Conservation (phyloP, 2,797 vertebrate species). For the Hypotaenidia philippensis region DNA sequence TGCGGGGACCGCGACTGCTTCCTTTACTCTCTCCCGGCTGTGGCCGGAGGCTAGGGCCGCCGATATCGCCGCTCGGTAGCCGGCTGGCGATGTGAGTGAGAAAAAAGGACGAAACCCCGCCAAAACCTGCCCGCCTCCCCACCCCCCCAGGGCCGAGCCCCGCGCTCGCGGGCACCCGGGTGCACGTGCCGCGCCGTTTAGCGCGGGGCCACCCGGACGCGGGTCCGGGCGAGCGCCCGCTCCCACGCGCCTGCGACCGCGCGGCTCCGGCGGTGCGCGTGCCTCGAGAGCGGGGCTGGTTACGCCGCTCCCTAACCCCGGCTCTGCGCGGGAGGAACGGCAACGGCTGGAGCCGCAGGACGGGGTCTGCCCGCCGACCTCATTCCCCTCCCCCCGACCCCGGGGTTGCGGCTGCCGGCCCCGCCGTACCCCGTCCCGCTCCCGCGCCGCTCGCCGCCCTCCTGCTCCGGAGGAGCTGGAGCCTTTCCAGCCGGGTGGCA, state of each 20-base stretch:
- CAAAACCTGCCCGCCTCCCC: too few species aligned
- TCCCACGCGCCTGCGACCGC: background rate
- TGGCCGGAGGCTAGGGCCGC: background rate
- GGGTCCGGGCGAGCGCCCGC: too few species aligned
- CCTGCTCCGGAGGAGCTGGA: background rate
- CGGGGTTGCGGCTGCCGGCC: background rate
- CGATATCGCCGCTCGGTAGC: background rate
- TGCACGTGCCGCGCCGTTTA: background rate
- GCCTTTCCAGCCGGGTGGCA: background rate
- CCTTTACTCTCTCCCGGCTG: background rate
- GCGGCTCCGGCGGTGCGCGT: background rate
- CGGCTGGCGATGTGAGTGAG: background rate
- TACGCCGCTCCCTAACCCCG: accelerated
- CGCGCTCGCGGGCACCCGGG: too few species aligned
- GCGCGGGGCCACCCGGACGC: background rate
- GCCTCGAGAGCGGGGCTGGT: background rate
- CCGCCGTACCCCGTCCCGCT: background rate
- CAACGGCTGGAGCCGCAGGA: background rate
- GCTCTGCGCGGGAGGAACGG: background rate
- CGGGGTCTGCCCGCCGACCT: background rate
- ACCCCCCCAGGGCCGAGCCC: too few species aligned
- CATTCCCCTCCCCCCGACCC: background rate
- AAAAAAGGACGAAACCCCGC: too few species aligned
- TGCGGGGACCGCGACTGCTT: background rate
- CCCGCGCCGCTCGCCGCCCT: background rate